Percentiles rank a stretch among this genome's conserved stretches.
Evolutionary conservation across 1,140 invertebrate species (phyloP).

Genomic region (Plutomurus gul): DNA sequence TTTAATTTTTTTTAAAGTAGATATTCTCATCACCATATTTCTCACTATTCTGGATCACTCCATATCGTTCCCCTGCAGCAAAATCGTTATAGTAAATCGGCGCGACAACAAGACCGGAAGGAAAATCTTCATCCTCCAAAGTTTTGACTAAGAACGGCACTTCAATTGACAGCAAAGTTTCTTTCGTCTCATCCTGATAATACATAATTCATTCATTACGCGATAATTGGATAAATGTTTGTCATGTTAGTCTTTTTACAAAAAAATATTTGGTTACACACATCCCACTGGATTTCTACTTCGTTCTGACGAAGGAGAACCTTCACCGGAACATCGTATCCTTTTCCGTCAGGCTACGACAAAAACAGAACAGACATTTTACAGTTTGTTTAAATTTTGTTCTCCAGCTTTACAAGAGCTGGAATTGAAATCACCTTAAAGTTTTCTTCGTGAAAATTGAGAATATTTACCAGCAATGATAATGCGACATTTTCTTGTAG

Average conservation of each 20-base stretch:
- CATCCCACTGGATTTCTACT: conserved; percentile 43
- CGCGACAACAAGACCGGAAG: conserved; percentile 38
- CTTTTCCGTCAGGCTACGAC: background rate
- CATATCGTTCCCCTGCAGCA: conserved; percentile 24
- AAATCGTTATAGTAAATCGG: background rate
- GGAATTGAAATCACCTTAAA: background rate
- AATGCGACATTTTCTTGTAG: background rate
- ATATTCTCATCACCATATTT: background rate
- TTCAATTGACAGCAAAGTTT: conserved; percentile 6
- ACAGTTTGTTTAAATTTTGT: too few relatives aligned
- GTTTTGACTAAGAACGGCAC: conserved; percentile 8
- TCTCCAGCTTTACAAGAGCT: too few relatives aligned
- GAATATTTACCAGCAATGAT: background rate
- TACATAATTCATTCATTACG: background rate
- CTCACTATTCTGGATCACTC: conserved; percentile 41
- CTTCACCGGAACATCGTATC: conserved; percentile 38
- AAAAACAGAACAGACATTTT: background rate
- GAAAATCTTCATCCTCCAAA: conserved; percentile 19
- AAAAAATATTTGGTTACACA: background rate
- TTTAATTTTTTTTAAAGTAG: background rate
- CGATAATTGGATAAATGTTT: background rate
- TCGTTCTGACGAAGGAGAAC: conserved; percentile 30
- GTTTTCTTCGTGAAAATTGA: background rate
- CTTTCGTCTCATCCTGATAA: conserved; percentile 13
- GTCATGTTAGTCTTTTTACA: background rate